A percentile compares a stretch with the other conserved stretches of the same genome.
phyloP scores from a whole-genome alignment of 2,113 vertebrate genomes.

The Microtus pennsylvanicus region DNA sequence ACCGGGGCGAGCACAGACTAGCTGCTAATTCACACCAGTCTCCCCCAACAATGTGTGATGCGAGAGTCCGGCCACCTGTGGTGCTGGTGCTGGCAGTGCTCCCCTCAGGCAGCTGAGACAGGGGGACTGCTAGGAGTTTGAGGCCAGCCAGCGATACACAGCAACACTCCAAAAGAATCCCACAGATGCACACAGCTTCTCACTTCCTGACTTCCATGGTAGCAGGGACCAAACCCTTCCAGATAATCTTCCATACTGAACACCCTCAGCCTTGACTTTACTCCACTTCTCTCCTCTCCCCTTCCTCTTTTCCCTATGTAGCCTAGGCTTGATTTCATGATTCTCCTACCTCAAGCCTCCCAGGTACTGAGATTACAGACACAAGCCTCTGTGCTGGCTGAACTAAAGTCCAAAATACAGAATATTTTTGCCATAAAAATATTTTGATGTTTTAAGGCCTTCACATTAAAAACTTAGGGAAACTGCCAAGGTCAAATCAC shows the following conservation, averaged over 20 bases:
- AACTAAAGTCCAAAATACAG: neutral
- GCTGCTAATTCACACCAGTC: neutral
- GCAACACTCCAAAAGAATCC: neutral
- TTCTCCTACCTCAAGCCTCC: neutral
- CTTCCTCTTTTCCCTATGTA: neutral
- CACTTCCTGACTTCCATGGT: neutral
- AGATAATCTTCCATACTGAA: neutral
- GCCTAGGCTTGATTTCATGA: neutral
- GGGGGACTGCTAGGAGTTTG: neutral
- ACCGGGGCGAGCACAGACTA: neutral
- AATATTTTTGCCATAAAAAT: neutral
- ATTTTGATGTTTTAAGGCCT: neutral
- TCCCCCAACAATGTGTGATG: neutral
- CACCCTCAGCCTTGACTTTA: too few relatives aligned
- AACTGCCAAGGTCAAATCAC: neutral
- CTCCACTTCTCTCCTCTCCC: neutral
- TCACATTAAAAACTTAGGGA: slow-evolving; percentile 47
- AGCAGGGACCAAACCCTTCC: neutral
- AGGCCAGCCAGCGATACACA: neutral
- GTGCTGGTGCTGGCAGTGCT: too few relatives aligned
- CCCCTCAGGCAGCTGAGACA: too few relatives aligned
- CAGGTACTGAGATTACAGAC: neutral
- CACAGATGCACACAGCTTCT: neutral
- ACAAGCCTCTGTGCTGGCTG: neutral
- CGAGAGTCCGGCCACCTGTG: neutral